Conservation (phyloP, 2,888 invertebrate genomes). For the Phasia obesa region DNA sequence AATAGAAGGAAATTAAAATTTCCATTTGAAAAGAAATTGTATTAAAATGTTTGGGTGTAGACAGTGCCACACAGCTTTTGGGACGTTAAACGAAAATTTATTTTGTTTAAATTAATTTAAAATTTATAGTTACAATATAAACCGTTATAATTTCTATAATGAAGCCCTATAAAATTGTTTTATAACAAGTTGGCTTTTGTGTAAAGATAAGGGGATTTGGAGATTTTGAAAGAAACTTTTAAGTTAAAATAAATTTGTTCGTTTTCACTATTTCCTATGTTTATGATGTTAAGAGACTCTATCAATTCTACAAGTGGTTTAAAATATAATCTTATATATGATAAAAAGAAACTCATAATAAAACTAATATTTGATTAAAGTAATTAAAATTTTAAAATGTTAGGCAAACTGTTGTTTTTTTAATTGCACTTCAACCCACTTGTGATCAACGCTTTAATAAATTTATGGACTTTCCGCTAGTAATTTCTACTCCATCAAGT, state of each 20-base stretch:
- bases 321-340: too few relatives aligned
- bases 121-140: conserved; percentile 27
- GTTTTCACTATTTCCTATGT: neutral
- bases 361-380: neutral
- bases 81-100: neutral
- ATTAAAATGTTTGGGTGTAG: conserved; percentile 28
- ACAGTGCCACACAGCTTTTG: neutral
- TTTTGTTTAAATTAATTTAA: conserved; percentile 4
- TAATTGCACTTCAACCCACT: too few relatives aligned
- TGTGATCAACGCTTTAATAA: too few relatives aligned
- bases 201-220: neutral
- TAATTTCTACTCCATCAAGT: too few relatives aligned
- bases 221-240: conserved; percentile 11
- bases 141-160: conserved; percentile 10
- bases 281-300: neutral
- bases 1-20: neutral
- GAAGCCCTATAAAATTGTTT: neutral
- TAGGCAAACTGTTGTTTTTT: too few relatives aligned
- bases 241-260: neutral
- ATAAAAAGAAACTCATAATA: neutral
- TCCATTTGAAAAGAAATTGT: conserved; percentile 24
- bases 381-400: too few relatives aligned
- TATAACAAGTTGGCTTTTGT: neutral
- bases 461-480: too few relatives aligned
- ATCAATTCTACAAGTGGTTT: too few relatives aligned